Evolutionary conservation across 2,113 vertebrate genomes (phyloP), one percentile per base, ranked within the genome.

Genomic region (Tragelaphus strepsiceros): DNA sequence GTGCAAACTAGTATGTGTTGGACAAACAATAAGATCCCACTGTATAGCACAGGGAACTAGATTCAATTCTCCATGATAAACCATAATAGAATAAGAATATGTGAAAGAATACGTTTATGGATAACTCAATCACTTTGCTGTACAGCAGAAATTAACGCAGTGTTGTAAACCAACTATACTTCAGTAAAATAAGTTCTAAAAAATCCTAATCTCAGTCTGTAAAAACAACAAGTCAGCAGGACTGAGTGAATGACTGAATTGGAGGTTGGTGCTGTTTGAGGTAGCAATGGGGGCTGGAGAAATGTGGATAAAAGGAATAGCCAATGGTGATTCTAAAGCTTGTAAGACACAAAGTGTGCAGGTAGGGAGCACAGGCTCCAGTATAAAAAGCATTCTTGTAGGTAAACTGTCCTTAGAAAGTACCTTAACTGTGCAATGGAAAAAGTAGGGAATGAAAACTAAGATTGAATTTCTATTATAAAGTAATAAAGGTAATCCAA

Each of bases 401-500:
- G 71, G 61, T 30, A 7, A 93, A 88, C 26, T 89, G 11, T 62
- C 95, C 49, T 21, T 84, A 43, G 77, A 92, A 88, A 59, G 5
- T 16, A 77, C 53, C 77, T 77, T 90, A 92, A 92, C 62, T 85
- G 77, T 46, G 77, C 16, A 26, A 62, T 71, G 16, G 30, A 28
- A 28, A 89, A 17, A n/a, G 39, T 7, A 56, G 11, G 26, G 78
- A 56, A 26, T 92, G 39, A 94, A 83, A 91, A 93, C 26, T 86
- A 78, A 89, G 78, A 86, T 28, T 54, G 56, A 59, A 82, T 80
- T 97, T 89, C 86, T 88, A 17, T 39, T 86, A 61, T 21, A 32
- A 91, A 94, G n/a, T 46, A 81, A 78, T 88, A 81, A 81, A 93
- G 17, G 90, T 85, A 81, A 96, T 86, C 93, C 61, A 54, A n/a